Base-by-base conservation (phyloP, 2,888 invertebrate genomes). In the Coleophora flavipennella region DNA sequence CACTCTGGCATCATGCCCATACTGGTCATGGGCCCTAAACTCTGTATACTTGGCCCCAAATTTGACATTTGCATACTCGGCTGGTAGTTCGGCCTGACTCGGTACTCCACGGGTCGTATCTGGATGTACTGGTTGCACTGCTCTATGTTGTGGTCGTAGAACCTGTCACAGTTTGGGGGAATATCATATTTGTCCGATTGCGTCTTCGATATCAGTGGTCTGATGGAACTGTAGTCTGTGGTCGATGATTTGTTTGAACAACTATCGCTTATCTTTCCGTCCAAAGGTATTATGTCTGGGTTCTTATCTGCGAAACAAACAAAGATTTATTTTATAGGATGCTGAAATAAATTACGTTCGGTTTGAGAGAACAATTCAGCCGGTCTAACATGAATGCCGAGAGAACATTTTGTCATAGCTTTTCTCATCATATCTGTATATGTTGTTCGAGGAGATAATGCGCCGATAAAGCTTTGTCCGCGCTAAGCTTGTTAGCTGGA, bases 241-340 rank as follows among this genome's bases (percentile, higher is more conserved):
- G 77, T 74, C 0, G 78, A 80, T 0, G 81, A 81, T 51, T 80
- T 81, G 57, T 79, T 80, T 0, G 83, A 81, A 39, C 80, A 80
- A 43, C 65, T 81, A 54, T 85, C 84, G 37, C 74, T 80, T 52
- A 80, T 73, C 68, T 85, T 85, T 0, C 81, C 80, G 47, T 85
- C 84, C 33, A 85, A 48, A 0, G 84, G 83, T 48, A 85, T 84
- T 42, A 84, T 85, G 50, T 85, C 85, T 0, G 85, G 85, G 44
- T 85, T 85, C 64, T 85, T 85, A 44, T 85, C 85, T 81, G 75
- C 3, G 65, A 63, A 13, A 40, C 10, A 34, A 11, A 6, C 20
- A 20, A 20, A 29, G 29, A 10, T 29, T 29, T 8, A 29, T 29
- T 29, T 20, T 20, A 20, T n/a, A n/a, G n/a, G n/a, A n/a, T n/a